A percentile compares a stretch with the other conserved stretches of the same genome.
Conservation (phyloP, 1,140 invertebrate genomes). For the Drosophila punjabiensis region DNA sequence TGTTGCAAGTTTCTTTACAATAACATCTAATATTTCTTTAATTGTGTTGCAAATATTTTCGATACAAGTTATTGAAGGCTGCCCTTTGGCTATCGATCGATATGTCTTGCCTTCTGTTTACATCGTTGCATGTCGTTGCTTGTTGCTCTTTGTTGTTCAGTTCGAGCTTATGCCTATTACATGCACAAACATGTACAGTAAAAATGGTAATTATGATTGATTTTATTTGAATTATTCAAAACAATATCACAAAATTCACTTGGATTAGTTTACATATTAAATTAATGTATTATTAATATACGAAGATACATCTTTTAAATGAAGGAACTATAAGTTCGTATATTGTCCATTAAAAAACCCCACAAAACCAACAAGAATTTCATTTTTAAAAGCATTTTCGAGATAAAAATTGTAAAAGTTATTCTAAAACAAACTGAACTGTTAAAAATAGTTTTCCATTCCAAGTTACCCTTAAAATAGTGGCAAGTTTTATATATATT, state of each 20-base stretch:
- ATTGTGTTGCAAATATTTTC: neutral
- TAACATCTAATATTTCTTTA: neutral
- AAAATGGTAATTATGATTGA: neutral
- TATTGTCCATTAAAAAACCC: neutral
- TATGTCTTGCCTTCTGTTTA: conserved; percentile 25
- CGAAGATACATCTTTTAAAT: no score
- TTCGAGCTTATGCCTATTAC: conserved; percentile 24
- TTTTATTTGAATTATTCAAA: no score
- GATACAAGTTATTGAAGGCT: neutral
- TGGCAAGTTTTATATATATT: neutral
- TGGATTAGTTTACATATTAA: no score
- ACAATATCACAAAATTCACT: no score
- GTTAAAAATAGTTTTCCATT: no score
- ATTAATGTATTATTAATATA: no score
- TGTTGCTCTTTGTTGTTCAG: conserved; percentile 28
- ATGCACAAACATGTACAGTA: conserved; percentile 30
- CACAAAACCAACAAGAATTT: neutral
- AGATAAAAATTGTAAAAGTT: neutral
- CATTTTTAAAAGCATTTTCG: neutral
- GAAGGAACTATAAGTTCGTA: no score
- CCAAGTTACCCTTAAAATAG: neutral
- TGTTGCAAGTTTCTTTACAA: neutral
- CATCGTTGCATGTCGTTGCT: conserved; percentile 6
- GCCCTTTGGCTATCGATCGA: conserved; percentile 25
- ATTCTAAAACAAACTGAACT: neutral